Percentiles rank a stretch among this genome's conserved stretches.
Evolutionary conservation across 2,797 vertebrate genomes (phyloP).

Genomic region (Florisuga fusca): DNA sequence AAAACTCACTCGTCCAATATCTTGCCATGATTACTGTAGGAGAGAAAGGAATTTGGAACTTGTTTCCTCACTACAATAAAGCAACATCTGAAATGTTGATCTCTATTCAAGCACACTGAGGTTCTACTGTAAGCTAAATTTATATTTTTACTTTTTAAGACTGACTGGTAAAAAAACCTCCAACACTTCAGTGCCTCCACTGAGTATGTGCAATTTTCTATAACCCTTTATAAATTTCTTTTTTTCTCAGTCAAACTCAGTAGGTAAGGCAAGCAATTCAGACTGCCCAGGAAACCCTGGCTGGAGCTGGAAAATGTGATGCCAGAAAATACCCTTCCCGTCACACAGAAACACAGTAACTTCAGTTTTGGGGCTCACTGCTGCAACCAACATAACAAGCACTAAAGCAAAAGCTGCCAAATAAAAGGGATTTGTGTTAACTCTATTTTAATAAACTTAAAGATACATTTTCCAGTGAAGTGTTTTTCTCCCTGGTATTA

Average conservation of each 20-base stretch:
- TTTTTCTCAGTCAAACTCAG: background rate
- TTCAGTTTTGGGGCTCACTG: rapidly evolving
- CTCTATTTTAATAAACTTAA: background rate
- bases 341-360: background rate
- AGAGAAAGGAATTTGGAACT: background rate
- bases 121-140: background rate
- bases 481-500: background rate
- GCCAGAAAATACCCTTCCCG: background rate
- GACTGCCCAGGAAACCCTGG: background rate
- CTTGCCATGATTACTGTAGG: background rate
- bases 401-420: background rate
- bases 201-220: background rate
- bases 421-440: background rate
- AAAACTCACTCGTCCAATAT: background rate
- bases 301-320: background rate
- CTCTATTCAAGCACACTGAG: background rate
- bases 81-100: background rate
- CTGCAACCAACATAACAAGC: background rate
- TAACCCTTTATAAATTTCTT: background rate
- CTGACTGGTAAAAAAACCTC: background rate
- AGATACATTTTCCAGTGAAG: background rate
- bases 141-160: background rate
- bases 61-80: background rate
- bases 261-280: background rate
- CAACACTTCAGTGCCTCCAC: background rate